Base-by-base conservation (phyloP, 2,888 invertebrate genomes). In the Melangyna quadrimaculata region DNA sequence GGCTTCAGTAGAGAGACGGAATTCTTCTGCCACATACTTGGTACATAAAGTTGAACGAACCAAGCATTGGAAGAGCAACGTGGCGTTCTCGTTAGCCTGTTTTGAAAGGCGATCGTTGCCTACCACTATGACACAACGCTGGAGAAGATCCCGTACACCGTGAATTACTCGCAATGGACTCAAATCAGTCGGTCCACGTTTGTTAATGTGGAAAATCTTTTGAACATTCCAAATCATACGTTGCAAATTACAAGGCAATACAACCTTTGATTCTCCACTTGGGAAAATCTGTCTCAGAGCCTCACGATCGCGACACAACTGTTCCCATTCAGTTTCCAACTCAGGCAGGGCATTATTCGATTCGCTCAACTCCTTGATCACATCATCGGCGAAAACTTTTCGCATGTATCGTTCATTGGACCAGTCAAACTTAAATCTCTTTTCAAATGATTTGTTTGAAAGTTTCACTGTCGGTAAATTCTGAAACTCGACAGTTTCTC, bases 171-270 rank as follows among this genome's bases (percentile, higher is more conserved):
- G 95, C 87, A 98, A 94, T 0, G 99, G 99, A 90, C 98, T 98
- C 24, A 99, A 93, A 93, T 99, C 98, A 0, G 98, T 98, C 0
- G 98, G 97, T 88, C 96, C 95, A 84, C 98, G 94, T 90, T 97
- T 97, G 91, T 99, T 98, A 80, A 99, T 99, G 90, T 98, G 98
- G 94, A 99, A 99, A 90, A 99, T 99, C 92, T 99, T 99, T 93
- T 99, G 99, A 0, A 99, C 99, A 93, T 99, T 99, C 99, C 99
- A 99, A 89, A 99, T 99, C 97, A 99, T 98, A 88, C 99, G 95
- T 90, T 98, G 97, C 86, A 99, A 94, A 92, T 99, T 99, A 91
- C 99, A 99, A 0, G 99, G 99, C 89, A 99, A 91, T 89, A 99
- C 99, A 72, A 99, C 98, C 92, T 98, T 98, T 8, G 96, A 97